Percentiles rank a stretch among this genome's conserved stretches.
Evolutionary conservation across 1,140 invertebrate species (phyloP).

Genomic region (Habropoda laboriosa): DNA sequence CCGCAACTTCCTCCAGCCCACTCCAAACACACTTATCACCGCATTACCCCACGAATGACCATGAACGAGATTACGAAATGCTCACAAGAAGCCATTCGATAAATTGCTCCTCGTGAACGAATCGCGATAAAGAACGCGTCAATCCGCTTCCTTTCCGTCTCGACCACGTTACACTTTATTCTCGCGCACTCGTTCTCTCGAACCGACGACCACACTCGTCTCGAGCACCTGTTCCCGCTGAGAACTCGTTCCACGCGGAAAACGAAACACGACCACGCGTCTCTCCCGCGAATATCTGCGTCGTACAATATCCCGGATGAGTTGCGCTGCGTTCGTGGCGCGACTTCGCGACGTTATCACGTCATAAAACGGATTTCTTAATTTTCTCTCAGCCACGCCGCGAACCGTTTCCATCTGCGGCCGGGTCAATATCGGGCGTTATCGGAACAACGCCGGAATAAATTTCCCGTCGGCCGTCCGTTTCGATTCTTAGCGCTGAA

Average conservation of each 20-base stretch:
- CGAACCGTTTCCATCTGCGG: background rate
- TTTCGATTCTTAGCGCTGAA: slow-evolving; percentile 32
- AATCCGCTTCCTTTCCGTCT: background rate
- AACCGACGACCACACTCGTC: background rate
- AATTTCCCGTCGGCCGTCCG: slow-evolving; percentile 28
- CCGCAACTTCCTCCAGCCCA: too few relatives aligned
- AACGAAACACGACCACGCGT: background rate
- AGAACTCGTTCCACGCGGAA: background rate
- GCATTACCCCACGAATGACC: background rate
- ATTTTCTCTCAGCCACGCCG: slow-evolving; percentile 25
- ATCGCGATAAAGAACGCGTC: background rate
- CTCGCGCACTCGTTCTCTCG: background rate
- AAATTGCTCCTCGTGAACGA: background rate
- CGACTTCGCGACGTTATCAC: background rate
- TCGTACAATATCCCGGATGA: background rate
- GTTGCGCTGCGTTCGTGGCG: too few relatives aligned
- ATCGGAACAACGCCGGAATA: slow-evolving; percentile 43
- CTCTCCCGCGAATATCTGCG: background rate
- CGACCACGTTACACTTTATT: background rate
- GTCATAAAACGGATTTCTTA: slow-evolving; percentile 26
- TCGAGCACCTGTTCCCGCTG: slow-evolving; percentile 1
- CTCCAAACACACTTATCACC: background rate
- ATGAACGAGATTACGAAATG: background rate
- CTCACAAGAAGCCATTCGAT: background rate
- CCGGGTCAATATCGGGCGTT: slow-evolving; percentile 1